Base-by-base conservation (phyloP, 2,888 invertebrate species). In the Cryptocheilus praepositus region DNA sequence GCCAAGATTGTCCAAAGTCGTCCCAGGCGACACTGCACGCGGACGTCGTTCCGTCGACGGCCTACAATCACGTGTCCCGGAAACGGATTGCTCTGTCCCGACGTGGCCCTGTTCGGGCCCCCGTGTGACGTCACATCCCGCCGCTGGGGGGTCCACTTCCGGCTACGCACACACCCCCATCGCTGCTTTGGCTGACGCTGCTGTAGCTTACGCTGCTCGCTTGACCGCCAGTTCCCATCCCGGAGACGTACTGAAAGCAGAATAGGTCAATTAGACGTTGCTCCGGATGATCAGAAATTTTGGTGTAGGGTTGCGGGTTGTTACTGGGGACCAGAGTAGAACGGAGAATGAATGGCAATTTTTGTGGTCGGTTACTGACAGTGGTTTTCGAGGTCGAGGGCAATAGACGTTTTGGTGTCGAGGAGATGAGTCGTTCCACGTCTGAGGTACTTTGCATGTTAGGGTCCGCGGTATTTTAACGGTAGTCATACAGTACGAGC, bases 201-300 rank as follows among this genome's bases (percentile, higher is more conserved):
- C 87, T 87, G 79, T 87, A 87, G 67, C 87, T 87, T 21, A 87
- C 87, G 70, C 85, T 86, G 76, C 87, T 86, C 25, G 85, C 82
- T 58, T 85, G 84, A 3, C 83, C 85, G 44, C 86, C 82, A 44
- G 82, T 61, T 51, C 82, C 82, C 82, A 83, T 83, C 65, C 87
- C 86, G 56, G 85, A 73, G 64, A 84, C 83, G 71, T 86, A 87
- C 87, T 87, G 85, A 4, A 86, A 86, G 68, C 79, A 80, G 62
- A 80, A n/a, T n/a, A n/a, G n/a, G 28, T 28, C 28, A 5, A 28
- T 28, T 28, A 7, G 3, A 28, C 28, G 28, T 28, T 28, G 3
- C 28, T 3, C 7, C 28, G 28, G 28, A 28, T 28, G 28, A 7
- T 28, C 7, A 28, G 28, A 28, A 28, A 5, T 28, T 28, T 28